Evolutionary conservation across 2,888 invertebrate genomes (phyloP).

Genomic region (Xestia sexstrigata): DNA sequence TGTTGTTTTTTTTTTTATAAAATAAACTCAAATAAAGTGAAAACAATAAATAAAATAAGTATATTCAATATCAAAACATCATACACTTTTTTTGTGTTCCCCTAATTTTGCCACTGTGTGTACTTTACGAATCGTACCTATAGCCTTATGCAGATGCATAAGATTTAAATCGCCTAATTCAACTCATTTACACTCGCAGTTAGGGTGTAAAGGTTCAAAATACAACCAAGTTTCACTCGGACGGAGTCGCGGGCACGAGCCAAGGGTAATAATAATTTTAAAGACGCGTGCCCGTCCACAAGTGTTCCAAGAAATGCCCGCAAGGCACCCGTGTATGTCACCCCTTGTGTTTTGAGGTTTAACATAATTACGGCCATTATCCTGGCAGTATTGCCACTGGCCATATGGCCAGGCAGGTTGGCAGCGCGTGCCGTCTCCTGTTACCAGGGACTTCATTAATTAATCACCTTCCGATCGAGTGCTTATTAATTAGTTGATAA

Average conservation of each 20-base stretch:
- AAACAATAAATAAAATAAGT: too few relatives aligned
- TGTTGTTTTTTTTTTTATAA: too few relatives aligned
- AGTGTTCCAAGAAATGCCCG: constrained; percentile 48
- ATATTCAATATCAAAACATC: too few relatives aligned
- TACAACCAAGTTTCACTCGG: background rate
- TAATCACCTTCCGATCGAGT: constrained; percentile 74
- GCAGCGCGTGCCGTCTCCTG: constrained; percentile 80
- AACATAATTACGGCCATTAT: constrained; percentile 68
- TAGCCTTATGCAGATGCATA: too few relatives aligned
- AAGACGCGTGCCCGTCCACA: constrained; percentile 12
- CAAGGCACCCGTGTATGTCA: constrained; percentile 24
- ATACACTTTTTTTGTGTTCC: too few relatives aligned
- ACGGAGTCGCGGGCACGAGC: background rate
- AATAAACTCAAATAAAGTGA: too few relatives aligned
- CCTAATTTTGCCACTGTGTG: too few relatives aligned
- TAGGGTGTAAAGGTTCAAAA: background rate
- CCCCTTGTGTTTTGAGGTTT: constrained; percentile 68
- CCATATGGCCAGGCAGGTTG: constrained; percentile 80
- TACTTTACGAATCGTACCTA: too few relatives aligned
- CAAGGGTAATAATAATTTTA: constrained; percentile 15
- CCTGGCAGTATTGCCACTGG: constrained; percentile 35
- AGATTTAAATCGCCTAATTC: too few relatives aligned
- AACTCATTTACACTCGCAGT: too few relatives aligned
- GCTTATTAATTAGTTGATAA: constrained; percentile 61
- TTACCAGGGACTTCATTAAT: constrained; percentile 87